Evolutionary conservation across 1,140 invertebrate species (phyloP).

Genomic region (Drosophila nannoptera): DNA sequence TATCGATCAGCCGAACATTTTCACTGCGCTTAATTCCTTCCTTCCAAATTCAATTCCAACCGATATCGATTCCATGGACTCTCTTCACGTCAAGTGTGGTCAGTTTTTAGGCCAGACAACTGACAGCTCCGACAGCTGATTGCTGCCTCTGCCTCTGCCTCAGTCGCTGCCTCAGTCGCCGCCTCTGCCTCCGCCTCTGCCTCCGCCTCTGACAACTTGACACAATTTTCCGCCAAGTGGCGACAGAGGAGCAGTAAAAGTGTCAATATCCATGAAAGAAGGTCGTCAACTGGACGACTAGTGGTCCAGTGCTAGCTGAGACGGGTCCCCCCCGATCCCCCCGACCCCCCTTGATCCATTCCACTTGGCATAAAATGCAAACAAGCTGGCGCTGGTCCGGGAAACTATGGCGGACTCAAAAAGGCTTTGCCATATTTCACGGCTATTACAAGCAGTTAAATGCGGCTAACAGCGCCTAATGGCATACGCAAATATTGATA

Average conservation of each 20-base stretch:
- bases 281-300: too few relatives aligned
- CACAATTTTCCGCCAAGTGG: conserved; percentile 69
- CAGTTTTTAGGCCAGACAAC: conserved; percentile 59
- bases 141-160: conserved; percentile 38
- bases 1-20: conserved; percentile 3
- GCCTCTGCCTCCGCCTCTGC: conserved; percentile 19
- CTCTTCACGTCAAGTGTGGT: conserved; percentile 54
- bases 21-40: conserved; percentile 31
- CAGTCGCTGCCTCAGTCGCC: conserved; percentile 25
- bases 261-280: conserved; percentile 66
- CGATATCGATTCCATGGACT: conserved; percentile 28
- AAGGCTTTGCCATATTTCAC: conserved; percentile 37
- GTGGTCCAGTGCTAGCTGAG: too few relatives aligned
- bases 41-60: conserved; percentile 40
- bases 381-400: conserved; percentile 14
- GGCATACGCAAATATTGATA: conserved; percentile 43
- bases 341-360: too few relatives aligned
- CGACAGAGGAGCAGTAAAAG: conserved; percentile 46
- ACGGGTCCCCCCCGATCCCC: too few relatives aligned
- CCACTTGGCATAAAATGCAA: conserved; percentile 36
- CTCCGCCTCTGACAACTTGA: conserved; percentile 62
- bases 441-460: conserved; percentile 63
- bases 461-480: conserved; percentile 24
- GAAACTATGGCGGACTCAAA: neutral
- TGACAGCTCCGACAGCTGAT: conserved; percentile 63